These are phyloP conservation scores for Eledona agricola DNA, from an alignment of 2,888 invertebrate genomes.

Conservation along the genomic window DNA sequence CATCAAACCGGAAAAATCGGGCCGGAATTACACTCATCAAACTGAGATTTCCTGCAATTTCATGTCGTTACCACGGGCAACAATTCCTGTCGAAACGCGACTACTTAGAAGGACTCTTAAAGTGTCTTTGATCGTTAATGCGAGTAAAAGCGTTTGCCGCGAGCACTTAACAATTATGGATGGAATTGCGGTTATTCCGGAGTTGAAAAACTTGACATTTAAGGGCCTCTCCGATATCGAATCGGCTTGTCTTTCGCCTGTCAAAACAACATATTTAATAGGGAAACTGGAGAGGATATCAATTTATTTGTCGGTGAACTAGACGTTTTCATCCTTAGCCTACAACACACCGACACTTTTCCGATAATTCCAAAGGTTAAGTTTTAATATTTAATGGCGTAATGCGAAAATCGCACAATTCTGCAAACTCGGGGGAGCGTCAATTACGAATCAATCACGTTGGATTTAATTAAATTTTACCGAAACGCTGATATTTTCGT, in stretches of 20 bases:
- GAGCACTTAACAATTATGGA: no score
- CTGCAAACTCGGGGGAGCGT: no score
- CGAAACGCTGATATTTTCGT: conserved; percentile 17
- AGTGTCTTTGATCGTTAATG: no score
- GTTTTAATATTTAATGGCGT: conserved; percentile 7
- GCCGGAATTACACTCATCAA: no score
- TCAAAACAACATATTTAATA: conserved; percentile 28
- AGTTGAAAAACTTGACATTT: conserved; percentile 18
- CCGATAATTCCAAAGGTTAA: conserved; percentile 7
- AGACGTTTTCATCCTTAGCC: conserved; percentile 1
- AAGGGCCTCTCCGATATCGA: conserved; percentile 19
- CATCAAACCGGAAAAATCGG: conserved; percentile 1
- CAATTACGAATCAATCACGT: not conserved
- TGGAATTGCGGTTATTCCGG: no score
- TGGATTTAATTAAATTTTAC: not conserved
- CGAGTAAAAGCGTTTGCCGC: no score
- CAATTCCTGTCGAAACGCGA: no score
- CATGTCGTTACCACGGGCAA: no score
- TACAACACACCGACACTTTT: not conserved
- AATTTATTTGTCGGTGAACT: conserved; percentile 12
- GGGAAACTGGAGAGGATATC: conserved; percentile 17
- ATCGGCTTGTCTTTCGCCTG: conserved; percentile 28
- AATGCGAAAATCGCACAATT: not conserved
- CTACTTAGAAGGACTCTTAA: no score
- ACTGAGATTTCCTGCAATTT: no score